Conservation (phyloP, 2,113 vertebrate genomes). For the Erythrolamprus reginae region DNA sequence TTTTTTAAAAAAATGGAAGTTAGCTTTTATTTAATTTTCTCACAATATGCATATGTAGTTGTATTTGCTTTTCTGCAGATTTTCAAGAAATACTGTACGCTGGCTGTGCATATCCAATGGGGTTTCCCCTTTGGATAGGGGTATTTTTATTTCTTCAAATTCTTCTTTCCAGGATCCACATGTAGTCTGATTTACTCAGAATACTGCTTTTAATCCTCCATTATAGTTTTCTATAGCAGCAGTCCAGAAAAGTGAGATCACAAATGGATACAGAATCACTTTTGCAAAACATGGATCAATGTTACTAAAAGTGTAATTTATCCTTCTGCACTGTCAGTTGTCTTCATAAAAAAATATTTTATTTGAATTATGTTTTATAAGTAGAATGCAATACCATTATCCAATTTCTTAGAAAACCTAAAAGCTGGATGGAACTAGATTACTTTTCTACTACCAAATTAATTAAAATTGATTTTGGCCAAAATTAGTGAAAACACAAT, state of each 20-base stretch:
- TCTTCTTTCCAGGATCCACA: not conserved
- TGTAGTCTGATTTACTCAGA: not conserved
- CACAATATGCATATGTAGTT: not conserved
- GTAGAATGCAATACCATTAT: not conserved
- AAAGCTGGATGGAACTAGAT: not conserved
- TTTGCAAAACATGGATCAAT: not conserved
- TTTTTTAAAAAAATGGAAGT: not conserved
- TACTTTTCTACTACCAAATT: not conserved
- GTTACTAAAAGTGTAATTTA: not conserved
- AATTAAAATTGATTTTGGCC: not conserved
- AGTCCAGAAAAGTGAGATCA: slow-evolving; percentile 24
- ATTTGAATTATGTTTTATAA: not conserved
- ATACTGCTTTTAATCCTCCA: not conserved
- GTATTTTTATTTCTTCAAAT: not conserved
- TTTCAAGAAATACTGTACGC: not conserved
- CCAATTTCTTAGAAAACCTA: not conserved
- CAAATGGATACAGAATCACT: slow-evolving; percentile 16
- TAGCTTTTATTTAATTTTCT: not conserved
- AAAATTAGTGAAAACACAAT: not conserved
- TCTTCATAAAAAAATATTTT: slow-evolving; percentile 1
- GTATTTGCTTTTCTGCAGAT: not conserved
- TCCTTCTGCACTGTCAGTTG: not conserved
- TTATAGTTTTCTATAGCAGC: not conserved
- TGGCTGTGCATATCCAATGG: not conserved
- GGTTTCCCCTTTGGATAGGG: not conserved